Evolutionary conservation across 2,888 invertebrate species (phyloP).

Genomic region (Oscheius sp.): DNA sequence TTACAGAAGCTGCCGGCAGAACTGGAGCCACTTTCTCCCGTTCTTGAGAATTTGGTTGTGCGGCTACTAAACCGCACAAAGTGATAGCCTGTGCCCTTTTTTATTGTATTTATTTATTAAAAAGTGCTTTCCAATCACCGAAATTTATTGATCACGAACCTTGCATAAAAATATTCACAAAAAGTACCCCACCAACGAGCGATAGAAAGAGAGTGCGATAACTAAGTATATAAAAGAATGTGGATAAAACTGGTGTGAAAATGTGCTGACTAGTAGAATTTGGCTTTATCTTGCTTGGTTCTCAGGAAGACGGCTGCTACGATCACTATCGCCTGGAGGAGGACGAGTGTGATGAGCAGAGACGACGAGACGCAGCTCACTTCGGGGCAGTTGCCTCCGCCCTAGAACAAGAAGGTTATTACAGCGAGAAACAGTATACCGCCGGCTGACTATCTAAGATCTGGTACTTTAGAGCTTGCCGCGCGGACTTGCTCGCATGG

Average conservation of each 20-base stretch:
- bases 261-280: slow-evolving; percentile 64
- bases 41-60: slow-evolving; percentile 5
- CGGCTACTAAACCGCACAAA: slow-evolving; percentile 14
- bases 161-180: slow-evolving; percentile 16
- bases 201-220: neutral
- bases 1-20: slow-evolving; percentile 13
- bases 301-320: slow-evolving; percentile 66
- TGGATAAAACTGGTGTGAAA: neutral
- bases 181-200: slow-evolving; percentile 26
- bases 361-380: slow-evolving; percentile 60
- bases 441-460: too few relatives aligned
- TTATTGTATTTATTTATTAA: too few relatives aligned
- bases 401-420: slow-evolving; percentile 10
- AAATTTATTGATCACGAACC: slow-evolving; percentile 26
- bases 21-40: slow-evolving; percentile 2
- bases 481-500: too few relatives aligned
- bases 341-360: slow-evolving; percentile 62
- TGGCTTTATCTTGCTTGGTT: slow-evolving; percentile 71
- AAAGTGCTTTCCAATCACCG: neutral
- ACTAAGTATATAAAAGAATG: slow-evolving; percentile 11
- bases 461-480: too few relatives aligned
- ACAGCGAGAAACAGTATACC: too few relatives aligned
- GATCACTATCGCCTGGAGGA: slow-evolving; percentile 64
- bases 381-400: slow-evolving; percentile 43
- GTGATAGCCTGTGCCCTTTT: neutral